Evolutionary conservation across 2,797 vertebrate genomes (phyloP), one percentile per base, ranked within the genome.

Genomic region (Decapterus maruadsi): DNA sequence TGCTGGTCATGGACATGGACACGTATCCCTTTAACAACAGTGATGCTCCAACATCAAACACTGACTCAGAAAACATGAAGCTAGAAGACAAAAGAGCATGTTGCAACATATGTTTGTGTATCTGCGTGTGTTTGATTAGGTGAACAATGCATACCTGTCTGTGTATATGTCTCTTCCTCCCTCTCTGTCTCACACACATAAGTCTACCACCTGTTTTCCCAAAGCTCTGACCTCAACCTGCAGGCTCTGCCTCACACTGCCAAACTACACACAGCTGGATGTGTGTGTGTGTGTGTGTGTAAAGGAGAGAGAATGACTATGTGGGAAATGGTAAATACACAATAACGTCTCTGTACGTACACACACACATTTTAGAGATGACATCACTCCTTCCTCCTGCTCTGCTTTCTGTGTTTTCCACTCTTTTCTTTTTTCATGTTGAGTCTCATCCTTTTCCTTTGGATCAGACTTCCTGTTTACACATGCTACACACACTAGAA

Each of bases 241-340:
- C 82, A 92, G 83, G 89, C 87, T 90, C 82, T 80, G 81, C 85
- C 76, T 60, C 77, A 77, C 77, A 80, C 81, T 81, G 87, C 90
- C 83, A 90, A 93, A 93, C 88, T 92, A 87, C 89, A 92, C 85
- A 81, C 92, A 92, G 91, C 91, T 92, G 91, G 79, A 79, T 77
- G 78, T 76, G 19, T 65, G 51, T 68, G 76, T 58, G 43, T 70
- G 53, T 51, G 12, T 57, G 61, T 81, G 75, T 72, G 66, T 68
- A 62, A 43, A 13, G 4, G 29, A 60, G 38, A 13, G 19, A 60
- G 61, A 22, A 42, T 10, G 53, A 31, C 76, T 51, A 36, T 26
- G 29, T 61, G 36, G 62, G 31, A 5, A 34, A 69, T 3, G 51
- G n/a, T 57, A 40, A 42, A 72, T 65, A 51, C 17, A 53, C 17